Conservation (phyloP, 2,113 vertebrate genomes). For the Lophotis ruficrista region DNA sequence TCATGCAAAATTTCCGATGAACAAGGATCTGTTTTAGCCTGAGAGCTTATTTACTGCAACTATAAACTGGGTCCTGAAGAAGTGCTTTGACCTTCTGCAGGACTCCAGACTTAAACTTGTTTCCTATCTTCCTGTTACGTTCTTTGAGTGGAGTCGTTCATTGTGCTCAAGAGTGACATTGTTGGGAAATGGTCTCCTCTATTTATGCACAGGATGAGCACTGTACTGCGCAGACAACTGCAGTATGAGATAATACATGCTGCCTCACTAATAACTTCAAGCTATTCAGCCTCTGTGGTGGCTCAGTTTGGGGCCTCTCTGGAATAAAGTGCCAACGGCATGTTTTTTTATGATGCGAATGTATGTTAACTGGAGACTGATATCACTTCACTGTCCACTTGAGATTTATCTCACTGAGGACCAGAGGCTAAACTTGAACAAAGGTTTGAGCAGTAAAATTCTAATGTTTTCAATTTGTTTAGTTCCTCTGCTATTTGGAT, state of each 20-base stretch:
- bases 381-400: conserved; percentile 53
- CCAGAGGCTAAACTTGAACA: conserved; percentile 42
- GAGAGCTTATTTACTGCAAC: background rate
- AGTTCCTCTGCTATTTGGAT: conserved; percentile 28
- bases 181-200: conserved; percentile 68
- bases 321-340: conserved; percentile 66
- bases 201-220: conserved; percentile 68
- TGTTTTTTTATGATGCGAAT: conserved; percentile 45
- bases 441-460: conserved; percentile 44
- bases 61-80: background rate
- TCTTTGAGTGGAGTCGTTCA: conserved; percentile 49
- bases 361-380: conserved; percentile 40
- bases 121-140: conserved; percentile 51
- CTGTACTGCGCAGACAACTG: conserved; percentile 27
- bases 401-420: conserved; percentile 51
- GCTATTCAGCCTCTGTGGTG: conserved; percentile 55
- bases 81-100: conserved; percentile 52
- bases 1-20: background rate
- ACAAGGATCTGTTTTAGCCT: background rate
- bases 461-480: conserved; percentile 57
- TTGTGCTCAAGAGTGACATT: conserved; percentile 76
- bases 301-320: conserved; percentile 37
- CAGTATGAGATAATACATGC: conserved; percentile 51
- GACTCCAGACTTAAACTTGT: conserved; percentile 63
- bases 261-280: conserved; percentile 64